Evolutionary conservation across 2,888 invertebrate genomes (phyloP), one percentile per base, ranked within the genome.

Genomic region (Leptinotarsa rubiginosa): DNA sequence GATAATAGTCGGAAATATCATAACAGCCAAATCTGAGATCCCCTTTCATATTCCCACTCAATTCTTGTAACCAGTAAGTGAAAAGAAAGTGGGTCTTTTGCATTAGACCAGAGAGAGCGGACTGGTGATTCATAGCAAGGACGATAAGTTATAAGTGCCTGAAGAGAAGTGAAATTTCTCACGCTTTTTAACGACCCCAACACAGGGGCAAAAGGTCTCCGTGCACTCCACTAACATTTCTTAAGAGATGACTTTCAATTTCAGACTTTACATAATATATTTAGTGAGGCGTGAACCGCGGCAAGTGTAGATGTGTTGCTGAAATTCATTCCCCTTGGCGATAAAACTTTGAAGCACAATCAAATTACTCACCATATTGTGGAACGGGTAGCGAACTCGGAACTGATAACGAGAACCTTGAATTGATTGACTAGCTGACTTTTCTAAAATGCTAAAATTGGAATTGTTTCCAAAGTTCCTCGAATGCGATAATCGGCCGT

Each of bases 201-300:
- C 78, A 78, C 76, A 76, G 69, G 73, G 66, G 77, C 74, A 62
- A 73, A 75, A 72, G 78, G 80, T 77, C 78, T 76, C 76, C 79
- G 77, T 79, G 75, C 78, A 81, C 82, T 83, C 79, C 80, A 83
- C 83, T 83, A 85, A 84, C 83, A 84, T 84, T 83, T 81, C 83
- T 85, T 85, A 84, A 84, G 82, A 84, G 85, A 85, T 85, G 85
- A 85, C 86, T 86, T 86, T 85, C 86, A 86, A 86, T 86, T 86
- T 86, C 84, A 85, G 85, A 85, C 84, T 86, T 85, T 85, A 84
- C 84, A 86, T 86, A 85, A 85, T 86, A 86, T 86, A 86, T 87
- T 86, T 86, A 85, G 85, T 85, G 83, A 83, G 83, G 81, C 80
- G 69, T 47, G 80, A 80, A 79, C 78, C 80, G 79, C 81, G 76